Percentiles rank a stretch among this genome's conserved stretches.
Evolutionary conservation across 2,797 vertebrate species (phyloP).

Genomic region (Rhinoraja longicauda): DNA sequence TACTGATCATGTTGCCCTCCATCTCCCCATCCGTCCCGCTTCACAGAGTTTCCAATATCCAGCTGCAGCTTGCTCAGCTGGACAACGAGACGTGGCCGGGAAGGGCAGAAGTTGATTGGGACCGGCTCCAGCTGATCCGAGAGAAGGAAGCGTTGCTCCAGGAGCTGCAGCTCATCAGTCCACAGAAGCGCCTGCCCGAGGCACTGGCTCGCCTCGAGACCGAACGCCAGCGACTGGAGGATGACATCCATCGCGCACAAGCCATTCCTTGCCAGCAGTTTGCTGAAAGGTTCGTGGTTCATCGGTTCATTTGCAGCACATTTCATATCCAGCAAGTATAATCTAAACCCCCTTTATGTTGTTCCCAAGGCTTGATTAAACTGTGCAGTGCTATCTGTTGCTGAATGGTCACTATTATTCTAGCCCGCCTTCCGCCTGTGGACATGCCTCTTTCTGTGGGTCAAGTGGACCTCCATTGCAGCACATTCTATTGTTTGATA

Average conservation of each 20-base stretch:
- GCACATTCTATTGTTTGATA: not conserved
- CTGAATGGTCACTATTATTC: not conserved
- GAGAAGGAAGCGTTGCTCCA: slow-evolving; percentile 95
- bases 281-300: slow-evolving; percentile 75
- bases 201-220: slow-evolving; percentile 76
- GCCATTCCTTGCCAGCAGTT: slow-evolving; percentile 78
- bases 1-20: not conserved
- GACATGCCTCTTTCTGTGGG: not conserved
- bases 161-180: slow-evolving; percentile 82
- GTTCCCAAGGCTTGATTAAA: not conserved
- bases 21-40: slow-evolving; percentile 10
- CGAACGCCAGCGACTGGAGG: slow-evolving; percentile 77
- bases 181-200: slow-evolving; percentile 72
- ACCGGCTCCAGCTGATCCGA: slow-evolving; percentile 87
- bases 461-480: not conserved
- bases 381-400: not conserved
- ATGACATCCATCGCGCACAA: slow-evolving; percentile 82
- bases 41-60: slow-evolving; percentile 81
- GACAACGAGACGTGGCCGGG: slow-evolving; percentile 90
- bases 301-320: not conserved
- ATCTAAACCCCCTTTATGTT: not conserved
- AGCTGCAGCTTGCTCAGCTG: slow-evolving; percentile 87
- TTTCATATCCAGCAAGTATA: not conserved
- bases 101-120: slow-evolving; percentile 83
- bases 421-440: not conserved